Base-by-base conservation (phyloP, 2,888 invertebrate species). In the Nebria brevicollis region DNA sequence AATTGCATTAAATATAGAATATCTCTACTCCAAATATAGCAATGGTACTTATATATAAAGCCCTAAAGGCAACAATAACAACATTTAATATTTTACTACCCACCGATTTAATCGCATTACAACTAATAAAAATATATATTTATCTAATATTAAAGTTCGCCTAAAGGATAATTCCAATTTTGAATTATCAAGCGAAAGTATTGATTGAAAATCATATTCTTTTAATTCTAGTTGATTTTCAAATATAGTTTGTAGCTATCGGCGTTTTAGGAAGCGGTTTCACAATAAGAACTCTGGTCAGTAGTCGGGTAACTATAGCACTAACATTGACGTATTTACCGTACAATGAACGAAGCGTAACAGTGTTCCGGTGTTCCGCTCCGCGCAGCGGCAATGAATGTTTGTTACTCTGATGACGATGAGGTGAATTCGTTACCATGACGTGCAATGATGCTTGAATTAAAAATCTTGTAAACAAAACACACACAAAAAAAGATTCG, bases 361-460 rank as follows among this genome's bases (percentile, higher is more conserved):
- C 78, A 78, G 72, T 43, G 66, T 78, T 72, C 66, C 41, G 73
- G 78, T 78, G 72, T 72, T 78, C 73, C 78, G 73, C 65, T 73
- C 20, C 10, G 73, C 65, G 64, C n/a, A n/a, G 78, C 64, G 11
- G 79, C 79, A 74, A 66, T 72, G 42, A 75, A 75, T 74, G 75
- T 78, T 74, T 79, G 42, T 34, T 79, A 75, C 75, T 79, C 70
- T 77, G 34, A 34, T 34, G 77, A 77, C 72, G 77, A 72, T 41
- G 26, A 41, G 10, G 73, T 64, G 70, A 54, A 77, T 77, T 72
- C 77, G 72, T 68, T 79, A 75, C 79, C 79, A 43, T 79, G 79
- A 79, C 79, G 75, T 42, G 74, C 79, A 79, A 79, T 79, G 79
- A 75, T 79, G 79, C 79, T 75, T 79, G 75, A 79, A 79, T 79